Base-by-base conservation (phyloP, 2,797 vertebrate genomes). In the Enteromius argenteus region DNA sequence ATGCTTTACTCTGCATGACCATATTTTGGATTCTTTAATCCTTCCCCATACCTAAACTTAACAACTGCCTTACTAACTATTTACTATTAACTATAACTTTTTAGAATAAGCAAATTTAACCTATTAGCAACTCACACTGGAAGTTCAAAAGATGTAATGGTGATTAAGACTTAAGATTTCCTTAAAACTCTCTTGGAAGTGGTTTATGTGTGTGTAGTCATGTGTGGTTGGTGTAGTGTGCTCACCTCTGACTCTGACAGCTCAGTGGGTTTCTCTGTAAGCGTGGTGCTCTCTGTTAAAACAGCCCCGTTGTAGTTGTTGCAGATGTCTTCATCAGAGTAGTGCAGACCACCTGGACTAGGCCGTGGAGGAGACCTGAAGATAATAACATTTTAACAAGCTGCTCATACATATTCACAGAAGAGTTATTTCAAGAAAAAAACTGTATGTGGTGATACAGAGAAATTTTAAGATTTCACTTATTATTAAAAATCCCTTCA, bases 301-400 rank as follows among this genome's bases (percentile, higher is more conserved):
- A 95, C 96, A 0, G 96, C 93, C 3, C 97, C 97, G 0, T 99
- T 98, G 89, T 98, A 98, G 91, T 97, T 98, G 93, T 95, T 97
- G 83, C 97, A 97, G 89, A 99, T 94, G 88, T 99, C 97, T 88
- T 99, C 97, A 1, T 99, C 98, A 0, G 98, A 99, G 92, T 99
- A 99, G 93, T 95, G 97, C 75, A 99, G 96, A 4, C 96, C 97
- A 0, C 97, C 98, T 0, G 97, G 98, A 91, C 97, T 99, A 5
- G 98, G 98, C 42, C 98, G 95, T 51, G 98, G 98, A 2, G 98
- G 98, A 86, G 97, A 98, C 90, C 98, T 99, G 83, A 32, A 64
- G 66, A 72, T 17, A 81, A 14, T 10, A 15, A 10, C 15, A 56
- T 21, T 53, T 21, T 51, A 7, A 79, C 19, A 37, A 56, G 11